A percentile compares a stretch with the other conserved stretches of the same genome.
phyloP scores from a whole-genome alignment of 2,888 invertebrate species.

The Cantharis lateralis region DNA sequence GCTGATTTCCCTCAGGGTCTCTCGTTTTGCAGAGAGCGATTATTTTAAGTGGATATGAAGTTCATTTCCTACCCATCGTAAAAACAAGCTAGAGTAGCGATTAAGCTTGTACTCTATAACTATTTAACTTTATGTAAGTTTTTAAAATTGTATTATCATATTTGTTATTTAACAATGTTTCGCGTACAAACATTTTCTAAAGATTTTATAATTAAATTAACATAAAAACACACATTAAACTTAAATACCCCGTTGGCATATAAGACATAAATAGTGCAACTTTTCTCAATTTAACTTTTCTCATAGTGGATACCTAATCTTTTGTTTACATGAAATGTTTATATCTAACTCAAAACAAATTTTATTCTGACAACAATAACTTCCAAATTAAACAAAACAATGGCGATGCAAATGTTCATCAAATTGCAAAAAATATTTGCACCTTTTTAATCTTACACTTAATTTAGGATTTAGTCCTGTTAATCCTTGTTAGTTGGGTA shows the following conservation, averaged over 20 bases:
- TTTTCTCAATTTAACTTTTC: not conserved
- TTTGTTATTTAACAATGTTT: not conserved
- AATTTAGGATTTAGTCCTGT: not conserved
- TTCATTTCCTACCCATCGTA: slow-evolving; percentile 47
- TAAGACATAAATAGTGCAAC: not conserved
- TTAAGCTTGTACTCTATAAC: slow-evolving; percentile 26
- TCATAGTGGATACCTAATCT: not conserved
- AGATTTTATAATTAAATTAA: not conserved
- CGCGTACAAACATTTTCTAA: not conserved
- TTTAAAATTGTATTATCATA: not conserved
- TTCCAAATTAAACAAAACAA: not conserved
- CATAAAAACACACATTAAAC: not conserved
- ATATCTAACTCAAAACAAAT: not conserved
- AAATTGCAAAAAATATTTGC: not conserved
- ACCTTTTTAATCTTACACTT: not conserved
- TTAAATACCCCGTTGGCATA: not conserved
- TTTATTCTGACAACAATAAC: not conserved
- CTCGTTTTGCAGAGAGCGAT: slow-evolving; percentile 52
- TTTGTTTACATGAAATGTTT: not conserved
- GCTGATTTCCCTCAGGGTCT: slow-evolving; percentile 56
- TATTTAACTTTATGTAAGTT: slow-evolving; percentile 23
- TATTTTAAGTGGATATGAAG: slow-evolving; percentile 56
- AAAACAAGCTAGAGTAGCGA: slow-evolving; percentile 25
- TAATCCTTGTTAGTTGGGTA: not conserved
- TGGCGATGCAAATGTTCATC: not conserved